These are phyloP conservation scores for Epicampocera succincta DNA, from an alignment of 2,888 invertebrate genomes.

Conservation along the genomic window DNA sequence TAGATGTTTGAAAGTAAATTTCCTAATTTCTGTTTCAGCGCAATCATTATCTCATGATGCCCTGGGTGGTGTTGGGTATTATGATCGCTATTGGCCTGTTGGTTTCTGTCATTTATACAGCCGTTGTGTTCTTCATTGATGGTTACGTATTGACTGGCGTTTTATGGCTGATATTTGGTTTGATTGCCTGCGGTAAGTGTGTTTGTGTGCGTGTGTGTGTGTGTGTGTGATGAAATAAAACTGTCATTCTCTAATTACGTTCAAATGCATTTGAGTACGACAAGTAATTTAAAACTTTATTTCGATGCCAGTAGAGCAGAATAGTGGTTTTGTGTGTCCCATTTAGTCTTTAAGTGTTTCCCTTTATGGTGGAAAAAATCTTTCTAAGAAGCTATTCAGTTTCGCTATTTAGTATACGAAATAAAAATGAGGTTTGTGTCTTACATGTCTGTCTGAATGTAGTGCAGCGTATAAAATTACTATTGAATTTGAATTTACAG, in stretches of 20 bases:
- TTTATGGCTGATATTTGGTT: conserved; percentile 85
- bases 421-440: conserved; percentile 32
- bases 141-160: conserved; percentile 83
- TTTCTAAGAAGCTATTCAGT: conserved; percentile 30
- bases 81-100: conserved; percentile 89
- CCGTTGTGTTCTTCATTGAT: conserved; percentile 88
- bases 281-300: conserved; percentile 44
- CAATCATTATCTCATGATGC: conserved; percentile 91
- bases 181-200: conserved; percentile 85
- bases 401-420: conserved; percentile 26
- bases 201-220: conserved; percentile 84
- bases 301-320: conserved; percentile 14
- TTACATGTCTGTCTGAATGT: conserved; percentile 7
- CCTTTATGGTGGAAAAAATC: background rate
- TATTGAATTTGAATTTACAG: background rate
- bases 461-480: conserved; percentile 46
- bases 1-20: too few species aligned
- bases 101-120: conserved; percentile 90
- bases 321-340: too few species aligned
- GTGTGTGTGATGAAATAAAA: conserved; percentile 82
- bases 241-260: conserved; percentile 5
- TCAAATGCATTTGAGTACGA: background rate
- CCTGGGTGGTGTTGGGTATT: conserved; percentile 91
- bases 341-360: too few species aligned
- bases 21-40: conserved; percentile 82